Percentiles rank a stretch among this genome's conserved stretches.
Evolutionary conservation across 1,140 invertebrate genomes (phyloP).

Genomic region (Melanaphis sacchari): DNA sequence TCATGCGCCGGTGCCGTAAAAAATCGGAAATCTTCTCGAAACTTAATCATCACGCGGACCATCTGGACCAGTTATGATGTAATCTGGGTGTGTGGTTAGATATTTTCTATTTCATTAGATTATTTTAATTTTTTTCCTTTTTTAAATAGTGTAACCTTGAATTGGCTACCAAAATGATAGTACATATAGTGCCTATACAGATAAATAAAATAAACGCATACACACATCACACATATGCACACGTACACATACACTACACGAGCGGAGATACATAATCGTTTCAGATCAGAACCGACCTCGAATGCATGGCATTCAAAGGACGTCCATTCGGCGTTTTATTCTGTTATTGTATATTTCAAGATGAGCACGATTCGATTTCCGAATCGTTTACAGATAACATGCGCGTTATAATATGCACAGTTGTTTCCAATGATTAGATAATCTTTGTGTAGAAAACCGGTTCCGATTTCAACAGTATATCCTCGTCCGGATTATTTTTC

Average conservation of each 20-base stretch:
- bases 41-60: conserved; percentile 19
- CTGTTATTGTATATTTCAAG: not conserved
- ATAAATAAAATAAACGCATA: conserved; percentile 26
- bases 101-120: conserved; percentile 51
- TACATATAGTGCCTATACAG: not conserved
- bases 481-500: not conserved
- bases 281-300: conserved; percentile 29
- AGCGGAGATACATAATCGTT: conserved; percentile 5
- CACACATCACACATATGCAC: not conserved
- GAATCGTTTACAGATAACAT: conserved; percentile 3
- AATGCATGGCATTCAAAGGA: conserved; percentile 38
- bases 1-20: conserved; percentile 20
- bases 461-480: not conserved
- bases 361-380: conserved; percentile 49
- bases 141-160: conserved; percentile 46
- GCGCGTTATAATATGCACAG: not conserved
- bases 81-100: conserved; percentile 1
- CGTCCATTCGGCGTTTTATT: conserved; percentile 4
- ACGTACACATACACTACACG: too few species aligned
- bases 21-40: conserved; percentile 49
- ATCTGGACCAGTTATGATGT: conserved; percentile 51
- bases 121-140: conserved; percentile 39
- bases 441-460: not conserved
- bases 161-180: conserved; percentile 9
- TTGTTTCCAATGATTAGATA: not conserved